A percentile compares a stretch with the other conserved stretches of the same genome.
Conservation (phyloP, 35 echinoderm and acorn worm genomes). For the Lytechinus pictus region DNA sequence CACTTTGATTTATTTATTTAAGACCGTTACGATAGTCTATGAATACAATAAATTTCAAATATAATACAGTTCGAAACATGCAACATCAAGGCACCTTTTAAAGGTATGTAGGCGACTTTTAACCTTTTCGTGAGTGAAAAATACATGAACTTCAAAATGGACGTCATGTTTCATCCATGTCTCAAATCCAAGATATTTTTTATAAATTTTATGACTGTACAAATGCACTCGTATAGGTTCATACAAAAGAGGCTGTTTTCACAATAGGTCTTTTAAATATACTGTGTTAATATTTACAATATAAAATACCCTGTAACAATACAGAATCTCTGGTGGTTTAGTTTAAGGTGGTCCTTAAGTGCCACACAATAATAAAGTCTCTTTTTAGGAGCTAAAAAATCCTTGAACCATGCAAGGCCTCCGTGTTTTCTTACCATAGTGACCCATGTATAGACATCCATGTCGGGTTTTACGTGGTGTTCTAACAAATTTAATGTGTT, state of each 20-base stretch:
- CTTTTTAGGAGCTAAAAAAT: not conserved
- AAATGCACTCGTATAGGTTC: conserved; percentile 25
- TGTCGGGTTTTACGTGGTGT: not conserved
- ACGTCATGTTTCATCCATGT: not conserved
- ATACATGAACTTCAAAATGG: not conserved
- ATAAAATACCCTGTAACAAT: conserved; percentile 46
- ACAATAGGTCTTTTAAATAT: conserved; percentile 55
- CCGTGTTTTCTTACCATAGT: not conserved
- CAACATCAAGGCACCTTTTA: not conserved
- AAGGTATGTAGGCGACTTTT: not conserved
- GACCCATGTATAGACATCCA: not conserved
- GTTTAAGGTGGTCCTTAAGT: not conserved
- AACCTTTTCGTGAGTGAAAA: not conserved
- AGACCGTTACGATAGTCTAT: conserved; percentile 18
- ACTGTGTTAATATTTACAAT: conserved; percentile 41
- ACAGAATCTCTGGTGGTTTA: conserved; percentile 29
- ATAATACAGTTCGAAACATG: conserved; percentile 1
- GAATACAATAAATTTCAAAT: conserved; percentile 21
- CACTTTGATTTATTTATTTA: not conserved
- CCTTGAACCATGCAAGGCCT: not conserved
- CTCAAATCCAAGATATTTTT: not conserved
- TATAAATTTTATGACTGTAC: conserved; percentile 27
- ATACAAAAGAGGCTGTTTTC: conserved; percentile 36
- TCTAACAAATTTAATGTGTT: not conserved
- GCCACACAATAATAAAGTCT: not conserved